Evolutionary conservation across 2,888 invertebrate species (phyloP).

Genomic region (Athalia circularis): DNA sequence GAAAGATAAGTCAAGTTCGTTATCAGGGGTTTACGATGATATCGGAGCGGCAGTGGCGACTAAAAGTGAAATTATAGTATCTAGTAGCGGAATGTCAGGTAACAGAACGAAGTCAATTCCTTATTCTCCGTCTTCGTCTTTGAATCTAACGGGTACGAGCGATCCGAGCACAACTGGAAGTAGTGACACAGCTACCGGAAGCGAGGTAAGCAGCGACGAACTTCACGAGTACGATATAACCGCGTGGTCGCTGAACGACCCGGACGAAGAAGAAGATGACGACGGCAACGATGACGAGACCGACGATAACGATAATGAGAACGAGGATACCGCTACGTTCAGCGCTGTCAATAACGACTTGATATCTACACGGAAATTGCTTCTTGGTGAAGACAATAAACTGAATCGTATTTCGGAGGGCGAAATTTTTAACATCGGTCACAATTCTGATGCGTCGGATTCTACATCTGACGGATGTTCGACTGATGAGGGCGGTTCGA

Average conservation of each 20-base stretch:
- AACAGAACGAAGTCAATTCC: slow-evolving; percentile 5
- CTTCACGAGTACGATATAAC: slow-evolving; percentile 67
- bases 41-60: neutral
- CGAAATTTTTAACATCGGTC: neutral
- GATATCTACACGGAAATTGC: neutral
- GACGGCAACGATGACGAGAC: neutral
- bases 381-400: slow-evolving; percentile 1
- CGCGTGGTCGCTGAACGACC: slow-evolving; percentile 44
- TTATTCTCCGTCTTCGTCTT: neutral
- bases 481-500: slow-evolving; percentile 25
- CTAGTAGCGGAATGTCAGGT: slow-evolving; percentile 27
- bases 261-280: neutral
- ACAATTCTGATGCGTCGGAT: neutral
- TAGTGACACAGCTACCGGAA: slow-evolving; percentile 62
- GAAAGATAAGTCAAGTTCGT: slow-evolving; percentile 26
- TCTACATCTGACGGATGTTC: slow-evolving; percentile 26
- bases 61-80: slow-evolving; percentile 29
- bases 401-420: slow-evolving; percentile 28
- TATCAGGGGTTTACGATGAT: slow-evolving; percentile 43
- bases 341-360: slow-evolving; percentile 32
- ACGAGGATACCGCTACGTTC: neutral
- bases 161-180: slow-evolving; percentile 52
- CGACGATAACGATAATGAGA: neutral
- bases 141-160: slow-evolving; percentile 46
- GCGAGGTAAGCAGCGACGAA: slow-evolving; percentile 67